These are phyloP conservation scores for Drosophila acutilabella DNA, from an alignment of 2,888 invertebrate species.

Conservation along the genomic window DNA sequence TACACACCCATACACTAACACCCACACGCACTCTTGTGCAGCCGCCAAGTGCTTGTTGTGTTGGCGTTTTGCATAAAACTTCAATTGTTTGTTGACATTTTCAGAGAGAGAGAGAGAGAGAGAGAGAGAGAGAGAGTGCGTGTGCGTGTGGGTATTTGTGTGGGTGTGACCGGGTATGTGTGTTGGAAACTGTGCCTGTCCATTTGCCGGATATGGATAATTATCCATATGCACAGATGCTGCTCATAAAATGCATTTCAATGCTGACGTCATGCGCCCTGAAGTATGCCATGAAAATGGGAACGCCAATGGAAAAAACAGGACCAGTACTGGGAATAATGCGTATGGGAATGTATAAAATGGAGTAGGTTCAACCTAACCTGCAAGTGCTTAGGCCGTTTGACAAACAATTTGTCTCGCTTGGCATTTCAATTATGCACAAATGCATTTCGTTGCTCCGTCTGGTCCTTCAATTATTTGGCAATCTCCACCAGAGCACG, in stretches of 20 bases:
- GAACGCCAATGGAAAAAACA: constrained; percentile 1
- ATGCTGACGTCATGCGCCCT: constrained; percentile 10
- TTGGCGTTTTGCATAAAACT: constrained; percentile 56
- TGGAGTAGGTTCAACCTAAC: constrained; percentile 5
- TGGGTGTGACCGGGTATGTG: constrained; percentile 9
- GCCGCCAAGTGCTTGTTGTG: constrained; percentile 38
- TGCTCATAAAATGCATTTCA: constrained; percentile 14
- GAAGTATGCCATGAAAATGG: constrained; percentile 11
- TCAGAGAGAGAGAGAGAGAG: not conserved
- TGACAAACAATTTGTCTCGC: constrained; percentile 39
- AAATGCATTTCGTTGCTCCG: constrained; percentile 43
- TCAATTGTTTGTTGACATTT: constrained; percentile 63
- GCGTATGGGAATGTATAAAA: not conserved
- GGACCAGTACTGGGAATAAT: not conserved
- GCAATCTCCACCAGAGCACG: not conserved
- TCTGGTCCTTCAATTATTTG: constrained; percentile 26
- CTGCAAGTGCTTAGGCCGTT: constrained; percentile 6
- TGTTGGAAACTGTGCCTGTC: constrained; percentile 9
- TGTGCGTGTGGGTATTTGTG: constrained; percentile 1
- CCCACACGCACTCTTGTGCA: constrained; percentile 1
- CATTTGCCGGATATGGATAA: constrained; percentile 39
- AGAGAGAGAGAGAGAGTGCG: constrained; percentile 1
- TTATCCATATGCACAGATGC: constrained; percentile 44
- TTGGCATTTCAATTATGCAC: constrained; percentile 55
- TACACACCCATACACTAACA: constrained; percentile 11